Conservation (phyloP, 2,888 invertebrate genomes). For the Eupsilia transversa region DNA sequence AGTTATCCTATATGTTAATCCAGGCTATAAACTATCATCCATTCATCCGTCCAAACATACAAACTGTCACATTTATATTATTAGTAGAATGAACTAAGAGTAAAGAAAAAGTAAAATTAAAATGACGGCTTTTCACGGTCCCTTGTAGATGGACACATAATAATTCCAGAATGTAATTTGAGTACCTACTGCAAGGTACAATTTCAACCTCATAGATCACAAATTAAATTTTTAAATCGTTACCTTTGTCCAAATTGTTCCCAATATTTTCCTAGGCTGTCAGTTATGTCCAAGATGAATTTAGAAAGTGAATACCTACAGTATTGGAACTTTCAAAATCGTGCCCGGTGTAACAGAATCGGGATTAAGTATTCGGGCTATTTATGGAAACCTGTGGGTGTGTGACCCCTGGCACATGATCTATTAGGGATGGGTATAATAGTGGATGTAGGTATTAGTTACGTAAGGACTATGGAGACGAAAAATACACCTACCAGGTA, state of each 20-base stretch:
- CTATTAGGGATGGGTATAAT: not conserved
- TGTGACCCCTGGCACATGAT: not conserved
- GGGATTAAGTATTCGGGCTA: not conserved
- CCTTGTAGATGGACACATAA: not conserved
- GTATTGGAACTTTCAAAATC: not conserved
- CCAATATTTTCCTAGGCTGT: not conserved
- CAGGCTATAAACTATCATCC: no score
- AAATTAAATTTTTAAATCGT: not conserved
- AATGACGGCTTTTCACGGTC: not conserved
- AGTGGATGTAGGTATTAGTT: not conserved
- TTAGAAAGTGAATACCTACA: not conserved
- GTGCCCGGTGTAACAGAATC: not conserved
- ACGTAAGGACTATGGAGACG: not conserved
- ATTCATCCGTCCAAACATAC: no score
- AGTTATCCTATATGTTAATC: no score
- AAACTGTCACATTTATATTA: no score
- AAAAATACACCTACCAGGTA: slow-evolving; percentile 1
- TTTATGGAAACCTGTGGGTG: slow-evolving; percentile 9
- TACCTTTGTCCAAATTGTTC: not conserved
- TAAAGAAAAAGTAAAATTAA: no score
- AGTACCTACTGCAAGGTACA: not conserved
- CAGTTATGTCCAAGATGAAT: no score
- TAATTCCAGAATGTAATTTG: not conserved
- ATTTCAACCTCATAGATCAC: not conserved
- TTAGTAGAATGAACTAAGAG: no score